These are phyloP conservation scores for Mallateleia sp. DNA, from an alignment of 2,888 invertebrate genomes.

Conservation along the genomic window DNA sequence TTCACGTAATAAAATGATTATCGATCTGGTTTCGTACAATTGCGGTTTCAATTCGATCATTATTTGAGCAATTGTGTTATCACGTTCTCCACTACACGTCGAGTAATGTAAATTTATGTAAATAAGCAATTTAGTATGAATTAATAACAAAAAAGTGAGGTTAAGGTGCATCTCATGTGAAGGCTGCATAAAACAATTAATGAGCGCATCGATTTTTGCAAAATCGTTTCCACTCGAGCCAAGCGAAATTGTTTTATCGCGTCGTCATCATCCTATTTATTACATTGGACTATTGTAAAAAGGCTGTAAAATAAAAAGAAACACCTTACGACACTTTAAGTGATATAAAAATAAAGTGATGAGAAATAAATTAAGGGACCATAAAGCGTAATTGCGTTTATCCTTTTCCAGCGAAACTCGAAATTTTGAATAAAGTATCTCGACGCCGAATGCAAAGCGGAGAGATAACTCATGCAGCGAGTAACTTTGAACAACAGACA, in stretches of 20 bases:
- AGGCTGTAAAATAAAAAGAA: too few species aligned
- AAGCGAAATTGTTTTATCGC: slow-evolving; percentile 1
- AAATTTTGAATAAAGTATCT: not conserved
- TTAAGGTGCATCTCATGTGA: too few species aligned
- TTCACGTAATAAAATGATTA: too few species aligned
- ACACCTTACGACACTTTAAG: too few species aligned
- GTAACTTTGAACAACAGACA: slow-evolving; percentile 33
- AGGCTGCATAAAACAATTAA: not conserved
- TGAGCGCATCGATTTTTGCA: slow-evolving; percentile 4
- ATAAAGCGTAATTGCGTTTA: too few species aligned
- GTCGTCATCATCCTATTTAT: not conserved
- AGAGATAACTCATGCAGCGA: slow-evolving; percentile 38
- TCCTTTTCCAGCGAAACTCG: not conserved
- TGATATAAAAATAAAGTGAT: not conserved
- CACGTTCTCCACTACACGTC: too few species aligned
- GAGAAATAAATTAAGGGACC: not conserved
- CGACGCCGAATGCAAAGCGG: slow-evolving; percentile 25
- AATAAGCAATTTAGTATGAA: too few species aligned
- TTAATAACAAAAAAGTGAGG: too few species aligned
- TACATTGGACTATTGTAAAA: not conserved
- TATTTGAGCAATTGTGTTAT: too few species aligned
- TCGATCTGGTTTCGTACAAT: too few species aligned
- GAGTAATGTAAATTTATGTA: too few species aligned
- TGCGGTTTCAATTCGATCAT: too few species aligned
- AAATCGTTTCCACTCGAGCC: not conserved